Evolutionary conservation across 2,797 vertebrate species (phyloP).

Genomic region (Sparus aurata): DNA sequence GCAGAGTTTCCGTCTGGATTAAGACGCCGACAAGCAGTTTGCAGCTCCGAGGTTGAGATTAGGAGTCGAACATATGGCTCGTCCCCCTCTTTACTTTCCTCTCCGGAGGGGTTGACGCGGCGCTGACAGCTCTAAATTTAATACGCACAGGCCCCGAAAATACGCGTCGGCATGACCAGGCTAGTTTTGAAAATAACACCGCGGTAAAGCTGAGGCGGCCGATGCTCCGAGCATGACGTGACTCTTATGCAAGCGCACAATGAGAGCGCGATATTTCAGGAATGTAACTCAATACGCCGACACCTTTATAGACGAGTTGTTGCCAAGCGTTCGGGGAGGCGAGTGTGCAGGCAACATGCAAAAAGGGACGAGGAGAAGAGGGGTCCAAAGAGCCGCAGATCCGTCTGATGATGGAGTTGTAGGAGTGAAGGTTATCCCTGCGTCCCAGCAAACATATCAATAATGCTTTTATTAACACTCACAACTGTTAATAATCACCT

Average conservation of each 20-base stretch:
- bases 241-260: constrained; percentile 72
- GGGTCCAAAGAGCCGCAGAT: too few species aligned
- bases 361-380: neutral
- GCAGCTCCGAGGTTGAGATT: neutral
- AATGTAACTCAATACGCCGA: constrained; percentile 66
- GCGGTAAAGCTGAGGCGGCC: constrained; percentile 49
- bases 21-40: neutral
- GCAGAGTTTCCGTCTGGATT: constrained; percentile 15
- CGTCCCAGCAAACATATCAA: neutral
- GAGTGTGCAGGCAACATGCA: constrained; percentile 17
- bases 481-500: too few species aligned
- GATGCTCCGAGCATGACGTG: constrained; percentile 67
- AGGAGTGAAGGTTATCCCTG: constrained; percentile 11
- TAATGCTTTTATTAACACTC: too few species aligned
- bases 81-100: constrained; percentile 37
- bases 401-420: constrained; percentile 3
- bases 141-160: constrained; percentile 56
- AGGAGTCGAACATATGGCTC: constrained; percentile 1
- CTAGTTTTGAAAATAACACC: constrained; percentile 79
- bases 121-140: constrained; percentile 77
- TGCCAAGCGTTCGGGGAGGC: constrained; percentile 49
- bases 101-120: constrained; percentile 27
- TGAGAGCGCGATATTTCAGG: constrained; percentile 59
- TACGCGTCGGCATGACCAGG: constrained; percentile 72
- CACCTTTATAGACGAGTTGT: constrained; percentile 72